Evolutionary conservation across 1,140 invertebrate genomes (phyloP).

Genomic region (Leptinotarsa defecta): DNA sequence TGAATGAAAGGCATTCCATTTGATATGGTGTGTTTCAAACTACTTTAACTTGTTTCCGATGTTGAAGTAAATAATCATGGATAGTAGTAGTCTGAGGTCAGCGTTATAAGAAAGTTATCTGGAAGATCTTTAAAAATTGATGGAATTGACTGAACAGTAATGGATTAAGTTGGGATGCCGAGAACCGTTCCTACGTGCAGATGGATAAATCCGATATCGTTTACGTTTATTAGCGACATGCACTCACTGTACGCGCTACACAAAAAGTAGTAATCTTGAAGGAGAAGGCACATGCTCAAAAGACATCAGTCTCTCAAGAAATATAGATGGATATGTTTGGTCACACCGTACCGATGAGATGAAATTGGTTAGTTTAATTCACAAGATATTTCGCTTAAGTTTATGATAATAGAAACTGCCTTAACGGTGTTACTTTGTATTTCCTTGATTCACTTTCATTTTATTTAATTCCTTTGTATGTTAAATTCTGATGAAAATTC

Average conservation of each 20-base stretch:
- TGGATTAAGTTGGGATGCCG: conserved; percentile 28
- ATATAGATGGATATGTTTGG: too few relatives aligned
- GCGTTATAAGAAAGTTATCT: conserved; percentile 15
- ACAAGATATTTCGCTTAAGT: too few relatives aligned
- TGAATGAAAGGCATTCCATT: too few relatives aligned
- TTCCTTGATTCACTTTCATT: too few relatives aligned
- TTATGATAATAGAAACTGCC: too few relatives aligned
- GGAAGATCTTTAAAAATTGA: conserved; percentile 34
- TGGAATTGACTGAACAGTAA: conserved; percentile 31
- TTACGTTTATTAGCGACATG: conserved; percentile 30
- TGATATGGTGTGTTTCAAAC: too few relatives aligned
- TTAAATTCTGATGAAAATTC: too few relatives aligned
- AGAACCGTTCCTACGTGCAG: conserved; percentile 27
- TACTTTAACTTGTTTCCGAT: too few relatives aligned
- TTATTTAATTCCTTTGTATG: too few relatives aligned
- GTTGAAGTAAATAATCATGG: conserved; percentile 11
- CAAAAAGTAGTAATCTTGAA: conserved; percentile 9
- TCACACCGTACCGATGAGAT: too few relatives aligned
- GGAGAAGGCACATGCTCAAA: neutral
- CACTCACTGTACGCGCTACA: conserved; percentile 25
- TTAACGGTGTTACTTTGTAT: too few relatives aligned
- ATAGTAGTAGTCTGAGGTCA: conserved; percentile 11
- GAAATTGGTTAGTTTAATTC: too few relatives aligned
- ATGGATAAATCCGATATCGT: conserved; percentile 34
- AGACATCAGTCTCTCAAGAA: neutral